phyloP scores from a whole-genome alignment of 2,888 invertebrate species.

The Palloptera scutellata region DNA sequence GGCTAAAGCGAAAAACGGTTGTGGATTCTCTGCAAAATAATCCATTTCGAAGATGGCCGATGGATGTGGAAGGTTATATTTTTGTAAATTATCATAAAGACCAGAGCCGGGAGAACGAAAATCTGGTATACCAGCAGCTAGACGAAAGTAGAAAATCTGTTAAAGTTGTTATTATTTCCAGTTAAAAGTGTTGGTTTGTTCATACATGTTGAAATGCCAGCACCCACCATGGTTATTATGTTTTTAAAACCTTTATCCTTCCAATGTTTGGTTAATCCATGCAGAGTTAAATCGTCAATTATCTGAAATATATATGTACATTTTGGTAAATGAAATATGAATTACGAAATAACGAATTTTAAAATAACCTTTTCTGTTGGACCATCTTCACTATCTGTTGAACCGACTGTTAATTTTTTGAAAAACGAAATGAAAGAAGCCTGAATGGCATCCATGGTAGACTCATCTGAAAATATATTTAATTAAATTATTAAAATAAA shows the following conservation, averaged over 20 bases:
- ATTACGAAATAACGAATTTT: not conserved
- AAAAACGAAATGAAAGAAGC: conserved; percentile 68
- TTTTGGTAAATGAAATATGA: no score
- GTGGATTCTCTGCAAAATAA: conserved; percentile 87
- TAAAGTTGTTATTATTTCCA: not conserved
- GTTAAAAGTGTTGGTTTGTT: conserved; percentile 42
- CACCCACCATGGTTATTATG: conserved; percentile 93
- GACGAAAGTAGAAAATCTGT: conserved; percentile 4
- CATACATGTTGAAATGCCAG: conserved; percentile 96
- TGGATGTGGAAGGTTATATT: conserved; percentile 90
- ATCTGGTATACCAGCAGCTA: conserved; percentile 85
- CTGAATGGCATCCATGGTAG: conserved; percentile 72
- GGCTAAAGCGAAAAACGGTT: conserved; percentile 91
- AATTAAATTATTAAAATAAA: conserved; percentile 3
- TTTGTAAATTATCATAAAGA: conserved; percentile 87
- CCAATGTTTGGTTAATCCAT: conserved; percentile 83
- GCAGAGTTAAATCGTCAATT: conserved; percentile 75
- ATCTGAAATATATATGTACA: conserved; percentile 65
- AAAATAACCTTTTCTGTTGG: conserved; percentile 42
- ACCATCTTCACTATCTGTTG: conserved; percentile 40
- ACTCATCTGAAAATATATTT: conserved; percentile 39
- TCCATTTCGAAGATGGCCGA: conserved; percentile 91
- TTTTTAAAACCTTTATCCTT: conserved; percentile 80
- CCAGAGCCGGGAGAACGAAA: conserved; percentile 93
- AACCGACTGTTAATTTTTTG: conserved; percentile 69